Evolutionary conservation across 2,888 invertebrate species (phyloP).

Genomic region (Platycheirus albimanus): DNA sequence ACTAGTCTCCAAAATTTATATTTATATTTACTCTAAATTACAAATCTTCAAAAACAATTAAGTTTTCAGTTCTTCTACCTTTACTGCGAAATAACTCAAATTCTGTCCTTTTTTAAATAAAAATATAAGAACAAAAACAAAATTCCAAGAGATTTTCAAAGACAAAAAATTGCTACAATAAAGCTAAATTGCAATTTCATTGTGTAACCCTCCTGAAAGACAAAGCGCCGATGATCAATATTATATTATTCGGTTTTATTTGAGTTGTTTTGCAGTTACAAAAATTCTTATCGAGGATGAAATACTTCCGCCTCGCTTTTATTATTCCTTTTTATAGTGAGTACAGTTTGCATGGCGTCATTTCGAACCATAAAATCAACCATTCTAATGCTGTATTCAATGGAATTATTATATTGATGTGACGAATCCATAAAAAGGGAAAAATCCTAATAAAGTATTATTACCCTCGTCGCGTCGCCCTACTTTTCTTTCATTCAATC

Average conservation of each 20-base stretch:
- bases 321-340: conserved; percentile 51
- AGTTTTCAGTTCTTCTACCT: too few species aligned
- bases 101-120: too few species aligned
- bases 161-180: too few species aligned
- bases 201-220: conserved; percentile 21
- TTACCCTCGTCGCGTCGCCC: conserved; percentile 8
- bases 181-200: conserved; percentile 41
- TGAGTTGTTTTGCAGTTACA: conserved; percentile 43
- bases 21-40: too few species aligned
- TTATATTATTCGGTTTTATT: conserved; percentile 34
- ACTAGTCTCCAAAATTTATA: too few species aligned
- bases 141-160: too few species aligned
- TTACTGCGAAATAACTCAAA: neutral
- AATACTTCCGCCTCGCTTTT: conserved; percentile 64
- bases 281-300: conserved; percentile 56
- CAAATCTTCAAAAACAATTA: neutral
- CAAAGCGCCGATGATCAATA: conserved; percentile 48
- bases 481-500: conserved; percentile 3
- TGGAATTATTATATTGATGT: conserved; percentile 66
- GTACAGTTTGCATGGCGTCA: conserved; percentile 63
- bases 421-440: conserved; percentile 60
- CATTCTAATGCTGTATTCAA: conserved; percentile 51
- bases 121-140: too few species aligned
- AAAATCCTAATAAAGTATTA: conserved; percentile 58
- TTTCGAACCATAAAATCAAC: conserved; percentile 55